Conservation (phyloP, 2,888 invertebrate species). For the Melinaea menophilus region DNA sequence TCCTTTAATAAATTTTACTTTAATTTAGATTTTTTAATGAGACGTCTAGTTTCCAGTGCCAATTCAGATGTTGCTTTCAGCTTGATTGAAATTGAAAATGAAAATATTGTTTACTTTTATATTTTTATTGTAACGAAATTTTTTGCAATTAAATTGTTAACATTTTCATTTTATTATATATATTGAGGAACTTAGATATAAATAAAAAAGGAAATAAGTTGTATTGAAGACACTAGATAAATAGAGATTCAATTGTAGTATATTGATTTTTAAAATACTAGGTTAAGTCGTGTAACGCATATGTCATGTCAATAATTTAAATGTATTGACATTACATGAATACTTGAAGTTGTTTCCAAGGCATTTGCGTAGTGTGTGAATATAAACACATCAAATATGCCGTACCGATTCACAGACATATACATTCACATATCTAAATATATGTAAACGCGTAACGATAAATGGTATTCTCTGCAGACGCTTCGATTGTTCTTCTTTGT, state of each 20-base stretch:
- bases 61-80: conserved; percentile 18
- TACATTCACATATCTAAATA: background rate
- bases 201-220: background rate
- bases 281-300: no score
- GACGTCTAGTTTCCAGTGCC: conserved; percentile 5
- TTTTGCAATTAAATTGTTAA: no score
- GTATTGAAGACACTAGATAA: background rate
- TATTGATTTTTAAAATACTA: no score
- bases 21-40: conserved; percentile 12
- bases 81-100: conserved; percentile 14
- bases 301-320: no score
- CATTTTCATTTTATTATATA: no score
- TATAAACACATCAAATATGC: background rate
- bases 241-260: no score
- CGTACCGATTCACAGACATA: background rate
- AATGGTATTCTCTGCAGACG: conserved; percentile 12
- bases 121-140: no score
- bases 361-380: background rate
- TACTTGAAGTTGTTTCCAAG: no score
- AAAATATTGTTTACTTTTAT: conserved; percentile 7
- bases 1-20: conserved; percentile 28
- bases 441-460: conserved; percentile 1
- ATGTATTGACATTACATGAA: no score
- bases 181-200: no score
- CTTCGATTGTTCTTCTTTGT: conserved; percentile 19